Evolutionary conservation across 2,888 invertebrate species (phyloP).

Genomic region (Netelia melanura): DNA sequence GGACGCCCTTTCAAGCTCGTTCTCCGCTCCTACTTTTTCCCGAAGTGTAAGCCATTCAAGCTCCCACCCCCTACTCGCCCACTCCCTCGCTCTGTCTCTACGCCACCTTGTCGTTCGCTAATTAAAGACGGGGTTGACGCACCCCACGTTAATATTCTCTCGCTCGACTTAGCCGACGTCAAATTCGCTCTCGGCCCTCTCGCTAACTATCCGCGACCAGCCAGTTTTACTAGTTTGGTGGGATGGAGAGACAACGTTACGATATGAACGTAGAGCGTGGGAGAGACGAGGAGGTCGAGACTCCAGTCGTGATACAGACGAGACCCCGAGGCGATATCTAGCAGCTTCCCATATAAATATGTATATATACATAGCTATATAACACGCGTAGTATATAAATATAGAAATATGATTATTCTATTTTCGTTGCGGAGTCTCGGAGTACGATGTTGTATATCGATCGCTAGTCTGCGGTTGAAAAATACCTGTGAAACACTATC

Average conservation of each 20-base stretch:
- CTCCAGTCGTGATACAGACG: conserved; percentile 7
- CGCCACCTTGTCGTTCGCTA: conserved; percentile 59
- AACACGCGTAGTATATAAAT: background rate
- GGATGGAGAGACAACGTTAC: no score
- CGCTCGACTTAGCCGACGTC: conserved; percentile 62
- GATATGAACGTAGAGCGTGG: background rate
- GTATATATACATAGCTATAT: background rate
- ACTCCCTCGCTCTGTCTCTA: conserved; percentile 9
- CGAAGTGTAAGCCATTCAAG: background rate
- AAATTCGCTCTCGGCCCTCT: conserved; percentile 50
- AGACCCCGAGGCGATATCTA: conserved; percentile 24
- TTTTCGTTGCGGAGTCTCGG: conserved; percentile 42
- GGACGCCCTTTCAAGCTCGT: background rate
- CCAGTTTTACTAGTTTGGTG: conserved; percentile 16
- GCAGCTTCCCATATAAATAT: background rate
- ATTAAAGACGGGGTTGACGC: conserved; percentile 71
- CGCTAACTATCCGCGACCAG: conserved; percentile 21
- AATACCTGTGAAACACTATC: background rate
- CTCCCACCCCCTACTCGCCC: conserved; percentile 1
- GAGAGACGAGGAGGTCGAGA: conserved; percentile 3
- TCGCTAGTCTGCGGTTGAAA: conserved; percentile 13
- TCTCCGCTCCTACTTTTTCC: conserved; percentile 24
- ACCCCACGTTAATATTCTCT: conserved; percentile 72
- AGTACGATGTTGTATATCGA: conserved; percentile 41
- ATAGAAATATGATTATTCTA: conserved; percentile 18